Conservation (phyloP, 2,888 invertebrate genomes). For the Erpobdella octoculata region DNA sequence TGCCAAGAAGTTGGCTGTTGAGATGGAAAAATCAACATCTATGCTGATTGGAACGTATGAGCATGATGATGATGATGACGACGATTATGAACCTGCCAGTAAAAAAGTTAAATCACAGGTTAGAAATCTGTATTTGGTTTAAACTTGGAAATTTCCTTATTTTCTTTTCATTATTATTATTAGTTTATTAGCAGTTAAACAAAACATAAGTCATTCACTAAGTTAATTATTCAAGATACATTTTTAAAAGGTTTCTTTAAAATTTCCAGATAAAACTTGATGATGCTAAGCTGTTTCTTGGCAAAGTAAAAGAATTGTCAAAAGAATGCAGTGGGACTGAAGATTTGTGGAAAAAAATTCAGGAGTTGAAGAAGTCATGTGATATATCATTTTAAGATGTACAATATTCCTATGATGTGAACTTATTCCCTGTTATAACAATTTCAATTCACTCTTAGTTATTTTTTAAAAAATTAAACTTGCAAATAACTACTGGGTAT, state of each 20-base stretch:
- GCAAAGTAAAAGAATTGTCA: neutral
- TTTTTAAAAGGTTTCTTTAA: neutral
- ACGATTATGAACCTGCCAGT: neutral
- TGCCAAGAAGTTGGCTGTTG: neutral
- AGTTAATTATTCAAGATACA: neutral
- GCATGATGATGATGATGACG: neutral
- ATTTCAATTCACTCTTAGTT: too few species aligned
- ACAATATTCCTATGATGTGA: too few species aligned
- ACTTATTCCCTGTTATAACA: too few species aligned
- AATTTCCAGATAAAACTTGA: neutral
- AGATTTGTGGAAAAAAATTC: neutral
- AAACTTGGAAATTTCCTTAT: neutral
- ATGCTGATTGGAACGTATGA: constrained; percentile 9
- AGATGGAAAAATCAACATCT: constrained; percentile 11
- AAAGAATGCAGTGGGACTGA: neutral
- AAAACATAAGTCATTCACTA: too few species aligned
- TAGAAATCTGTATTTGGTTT: neutral
- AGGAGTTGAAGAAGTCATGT: neutral
- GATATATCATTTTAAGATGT: too few species aligned
- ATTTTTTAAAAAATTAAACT: too few species aligned
- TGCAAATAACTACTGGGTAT: too few species aligned
- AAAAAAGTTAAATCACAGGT: neutral
- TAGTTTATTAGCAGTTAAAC: too few species aligned
- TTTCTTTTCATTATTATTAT: neutral
- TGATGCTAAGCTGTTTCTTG: neutral